Percentiles rank a stretch among this genome's conserved stretches.
phyloP scores from a whole-genome alignment of 2,888 invertebrate genomes.

The Acleris emargana region DNA sequence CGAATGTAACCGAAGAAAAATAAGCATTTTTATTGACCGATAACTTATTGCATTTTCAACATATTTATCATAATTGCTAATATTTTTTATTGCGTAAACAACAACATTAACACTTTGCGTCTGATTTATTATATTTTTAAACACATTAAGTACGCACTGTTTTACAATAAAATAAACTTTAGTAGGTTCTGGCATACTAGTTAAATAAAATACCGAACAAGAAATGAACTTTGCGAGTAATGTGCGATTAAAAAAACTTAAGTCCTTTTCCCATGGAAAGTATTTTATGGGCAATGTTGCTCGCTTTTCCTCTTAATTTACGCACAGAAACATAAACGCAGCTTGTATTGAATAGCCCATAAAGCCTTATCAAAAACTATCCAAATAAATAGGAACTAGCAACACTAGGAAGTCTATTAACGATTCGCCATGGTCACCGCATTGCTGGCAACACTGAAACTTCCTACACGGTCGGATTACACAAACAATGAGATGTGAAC shows the following conservation, averaged over 20 bases:
- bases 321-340: slow-evolving; percentile 23
- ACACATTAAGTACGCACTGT: no score
- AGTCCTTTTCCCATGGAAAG: not conserved
- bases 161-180: no score
- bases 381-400: slow-evolving; percentile 28
- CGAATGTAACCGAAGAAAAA: not conserved
- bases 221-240: no score
- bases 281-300: not conserved
- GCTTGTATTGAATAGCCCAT: slow-evolving; percentile 25
- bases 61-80: no score
- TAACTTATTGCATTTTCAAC: not conserved
- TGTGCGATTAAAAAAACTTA: not conserved
- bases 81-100: not conserved
- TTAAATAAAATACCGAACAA: no score
- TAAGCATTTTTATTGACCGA: not conserved
- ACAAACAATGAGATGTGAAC: slow-evolving; percentile 75
- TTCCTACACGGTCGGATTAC: slow-evolving; percentile 70
- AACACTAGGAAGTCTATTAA: slow-evolving; percentile 42
- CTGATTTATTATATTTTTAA: no score
- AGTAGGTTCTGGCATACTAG: no score
- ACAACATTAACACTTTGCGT: not conserved
- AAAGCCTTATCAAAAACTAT: slow-evolving; percentile 36
- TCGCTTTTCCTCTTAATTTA: slow-evolving; percentile 14
- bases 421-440: slow-evolving; percentile 48
- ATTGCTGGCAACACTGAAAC: slow-evolving; percentile 40